Evolutionary conservation across 2,113 vertebrate species (phyloP), one percentile per base, ranked within the genome.

Genomic region (Murina feae): DNA sequence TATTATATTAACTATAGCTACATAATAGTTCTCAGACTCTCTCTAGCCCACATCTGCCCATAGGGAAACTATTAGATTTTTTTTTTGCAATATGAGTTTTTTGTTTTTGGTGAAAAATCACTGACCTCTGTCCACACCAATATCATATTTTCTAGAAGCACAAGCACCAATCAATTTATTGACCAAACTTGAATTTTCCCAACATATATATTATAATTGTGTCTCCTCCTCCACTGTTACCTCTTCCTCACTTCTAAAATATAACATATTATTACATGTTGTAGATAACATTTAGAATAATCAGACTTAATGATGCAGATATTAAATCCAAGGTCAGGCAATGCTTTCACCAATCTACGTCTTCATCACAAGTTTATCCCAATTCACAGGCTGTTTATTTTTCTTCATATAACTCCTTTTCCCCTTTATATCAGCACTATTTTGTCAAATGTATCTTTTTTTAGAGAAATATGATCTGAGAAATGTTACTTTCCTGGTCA

Each of bases 91-190:
- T 30, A 88, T 81, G 35, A 74, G 72, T 96, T 96, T 84, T 30
- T 87, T 95, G 47, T 47, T 42, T 83, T 82, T 90, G n/a, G n/a
- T n/a, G n/a, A n/a, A 86, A 92, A 96, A 83, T 14, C 9, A 82
- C 5, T 68, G 37, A 79, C 21, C 23, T 96, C 35, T 80, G 13
- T 58, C 17, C 37, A 87, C 9, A 81, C 2, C 7, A 55, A 51
- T 53, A 53, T 51, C 18, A 86, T 83, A 93, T 83, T 76, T 92
- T 86, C n/a, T 75, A 81, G 35, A 89, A 95, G 58, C 39, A 84
- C 25, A 93, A 80, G 4, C 18, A 84, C 32, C 76, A 88, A 89
- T 65, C 63, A 84, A 85, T 47, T 86, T 91, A 94, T 74, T 81
- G 69, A 89, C 28, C 47, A 79, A 76, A 58, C 49, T 74, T 84